Percentiles rank a stretch among this genome's conserved stretches.
Conservation (phyloP, 1,140 invertebrate species). For the Calephelis virginiensis region DNA sequence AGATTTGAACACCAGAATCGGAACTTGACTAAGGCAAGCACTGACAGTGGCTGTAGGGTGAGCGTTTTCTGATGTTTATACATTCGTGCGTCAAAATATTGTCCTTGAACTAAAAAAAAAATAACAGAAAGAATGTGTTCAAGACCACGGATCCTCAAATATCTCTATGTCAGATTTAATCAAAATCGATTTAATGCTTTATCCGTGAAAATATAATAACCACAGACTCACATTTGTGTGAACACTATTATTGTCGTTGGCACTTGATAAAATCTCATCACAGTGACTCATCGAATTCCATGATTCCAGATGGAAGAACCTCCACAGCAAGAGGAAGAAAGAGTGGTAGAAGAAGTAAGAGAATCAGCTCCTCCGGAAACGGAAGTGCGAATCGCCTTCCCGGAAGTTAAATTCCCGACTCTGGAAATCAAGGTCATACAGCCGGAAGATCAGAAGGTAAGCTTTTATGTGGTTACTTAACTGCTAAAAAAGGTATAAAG, state of each 20-base stretch:
- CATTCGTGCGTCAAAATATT: too few relatives aligned
- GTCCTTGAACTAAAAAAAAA: too few relatives aligned
- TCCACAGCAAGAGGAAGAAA: constrained; percentile 14
- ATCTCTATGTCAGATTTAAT: too few relatives aligned
- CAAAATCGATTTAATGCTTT: too few relatives aligned
- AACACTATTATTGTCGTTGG: too few relatives aligned
- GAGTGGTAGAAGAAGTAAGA: neutral
- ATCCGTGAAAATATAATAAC: too few relatives aligned
- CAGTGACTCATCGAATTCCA: neutral
- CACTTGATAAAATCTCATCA: too few relatives aligned
- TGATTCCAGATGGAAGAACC: constrained; percentile 19
- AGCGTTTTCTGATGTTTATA: too few relatives aligned
- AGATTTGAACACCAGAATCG: neutral
- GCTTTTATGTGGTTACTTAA: neutral
- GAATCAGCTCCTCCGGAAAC: constrained; percentile 25
- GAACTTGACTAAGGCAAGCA: constrained; percentile 1
- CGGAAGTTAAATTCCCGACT: constrained; percentile 68
- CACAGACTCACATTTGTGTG: too few relatives aligned
- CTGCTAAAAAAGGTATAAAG: neutral
- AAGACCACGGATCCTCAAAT: neutral
- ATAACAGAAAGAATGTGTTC: too few relatives aligned
- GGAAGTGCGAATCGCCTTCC: constrained; percentile 51
- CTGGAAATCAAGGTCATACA: constrained; percentile 70
- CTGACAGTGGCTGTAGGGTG: too few relatives aligned
- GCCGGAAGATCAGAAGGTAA: constrained; percentile 54